phyloP scores from a whole-genome alignment of 2,113 vertebrate species.

The Vulpes lagopus region DNA sequence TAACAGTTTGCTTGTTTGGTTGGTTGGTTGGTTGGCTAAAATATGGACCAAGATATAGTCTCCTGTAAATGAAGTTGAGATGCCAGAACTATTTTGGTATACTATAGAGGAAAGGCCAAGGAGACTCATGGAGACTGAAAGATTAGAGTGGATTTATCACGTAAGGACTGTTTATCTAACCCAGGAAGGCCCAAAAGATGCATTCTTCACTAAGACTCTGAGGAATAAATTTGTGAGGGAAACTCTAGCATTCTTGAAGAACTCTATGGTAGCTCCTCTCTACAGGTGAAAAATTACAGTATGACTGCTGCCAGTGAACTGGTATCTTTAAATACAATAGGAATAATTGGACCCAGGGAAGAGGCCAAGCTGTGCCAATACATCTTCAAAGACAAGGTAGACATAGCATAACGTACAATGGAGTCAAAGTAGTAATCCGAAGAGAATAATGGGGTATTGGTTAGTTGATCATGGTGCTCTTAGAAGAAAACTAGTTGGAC shows the following conservation, averaged over 20 bases:
- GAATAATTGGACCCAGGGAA: neutral
- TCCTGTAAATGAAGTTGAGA: neutral
- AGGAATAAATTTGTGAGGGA: neutral
- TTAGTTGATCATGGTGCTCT: neutral
- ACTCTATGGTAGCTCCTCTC: neutral
- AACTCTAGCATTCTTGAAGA: neutral
- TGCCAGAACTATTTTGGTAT: neutral
- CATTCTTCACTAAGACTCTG: neutral
- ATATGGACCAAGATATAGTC: neutral
- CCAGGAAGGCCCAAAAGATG: neutral
- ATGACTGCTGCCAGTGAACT: neutral
- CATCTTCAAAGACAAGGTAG: neutral
- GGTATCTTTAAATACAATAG: neutral
- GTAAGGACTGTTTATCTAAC: neutral
- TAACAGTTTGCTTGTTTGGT: neutral
- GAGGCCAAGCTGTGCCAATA: neutral
- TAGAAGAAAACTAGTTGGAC: neutral
- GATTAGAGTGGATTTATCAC: neutral
- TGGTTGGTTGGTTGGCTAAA: neutral
- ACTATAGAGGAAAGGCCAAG: neutral
- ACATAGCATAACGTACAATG: neutral
- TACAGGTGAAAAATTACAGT: neutral
- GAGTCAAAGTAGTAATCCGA: neutral
- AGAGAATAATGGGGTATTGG: neutral
- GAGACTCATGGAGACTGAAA: neutral